Conservation (phyloP, 2,888 invertebrate species). For the Rhagophthalmus giganteus region DNA sequence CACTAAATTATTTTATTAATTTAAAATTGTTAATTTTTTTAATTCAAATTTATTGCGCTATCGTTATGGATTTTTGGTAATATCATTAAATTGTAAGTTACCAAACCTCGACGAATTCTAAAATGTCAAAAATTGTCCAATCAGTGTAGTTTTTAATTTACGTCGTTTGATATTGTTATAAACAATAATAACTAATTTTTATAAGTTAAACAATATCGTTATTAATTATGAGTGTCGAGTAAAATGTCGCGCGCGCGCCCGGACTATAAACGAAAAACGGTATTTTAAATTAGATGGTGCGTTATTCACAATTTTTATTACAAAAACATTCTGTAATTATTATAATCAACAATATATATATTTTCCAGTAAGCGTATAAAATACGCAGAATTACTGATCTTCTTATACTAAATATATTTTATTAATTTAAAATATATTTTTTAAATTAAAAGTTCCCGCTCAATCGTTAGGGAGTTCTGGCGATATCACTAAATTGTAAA, state of each 20-base stretch:
- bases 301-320: too few relatives aligned
- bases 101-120: neutral
- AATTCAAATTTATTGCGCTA: neutral
- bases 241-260: too few relatives aligned
- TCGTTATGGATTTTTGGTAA: neutral
- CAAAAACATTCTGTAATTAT: too few relatives aligned
- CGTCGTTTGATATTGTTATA: neutral
- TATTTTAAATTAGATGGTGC: neutral
- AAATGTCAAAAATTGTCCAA: neutral
- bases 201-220: too few relatives aligned
- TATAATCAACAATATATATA: too few relatives aligned
- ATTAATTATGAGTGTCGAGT: too few relatives aligned
- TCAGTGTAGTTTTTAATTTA: neutral
- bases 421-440: neutral
- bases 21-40: neutral
- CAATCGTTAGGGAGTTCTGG: neutral
- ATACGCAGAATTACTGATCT: neutral
- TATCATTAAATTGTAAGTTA: neutral
- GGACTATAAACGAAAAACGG: too few relatives aligned
- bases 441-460: neutral
- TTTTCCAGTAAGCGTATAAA: too few relatives aligned
- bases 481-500: neutral
- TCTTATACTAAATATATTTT: neutral
- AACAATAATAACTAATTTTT: neutral
- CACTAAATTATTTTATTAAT: neutral